Conservation (phyloP, 2,888 invertebrate genomes). For the Polydrusus cervinus region DNA sequence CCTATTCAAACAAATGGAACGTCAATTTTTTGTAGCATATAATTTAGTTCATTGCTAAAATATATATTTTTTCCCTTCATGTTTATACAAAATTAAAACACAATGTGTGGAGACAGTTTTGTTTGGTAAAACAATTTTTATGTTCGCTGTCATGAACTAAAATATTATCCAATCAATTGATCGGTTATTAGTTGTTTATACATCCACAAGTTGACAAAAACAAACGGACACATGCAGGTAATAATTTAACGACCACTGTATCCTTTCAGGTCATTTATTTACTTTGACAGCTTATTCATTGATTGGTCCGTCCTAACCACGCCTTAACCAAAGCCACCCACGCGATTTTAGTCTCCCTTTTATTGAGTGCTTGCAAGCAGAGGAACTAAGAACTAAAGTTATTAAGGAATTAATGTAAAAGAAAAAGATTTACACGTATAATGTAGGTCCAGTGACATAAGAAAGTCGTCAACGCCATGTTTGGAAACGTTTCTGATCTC, state of each 20-base stretch:
- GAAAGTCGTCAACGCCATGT: too few species aligned
- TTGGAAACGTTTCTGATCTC: too few species aligned
- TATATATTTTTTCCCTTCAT: slow-evolving; percentile 5
- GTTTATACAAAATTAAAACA: slow-evolving; percentile 23
- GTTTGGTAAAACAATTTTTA: slow-evolving; percentile 29
- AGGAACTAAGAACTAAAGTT: too few species aligned
- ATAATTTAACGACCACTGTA: slow-evolving; percentile 25
- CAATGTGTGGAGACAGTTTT: slow-evolving; percentile 15
- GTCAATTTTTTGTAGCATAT: not conserved
- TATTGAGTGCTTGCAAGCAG: slow-evolving; percentile 3
- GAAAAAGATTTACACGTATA: too few species aligned
- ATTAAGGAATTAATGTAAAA: too few species aligned
- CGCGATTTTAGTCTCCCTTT: slow-evolving; percentile 52
- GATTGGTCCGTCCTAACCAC: slow-evolving; percentile 64
- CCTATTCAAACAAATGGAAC: too few species aligned
- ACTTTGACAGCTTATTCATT: slow-evolving; percentile 57
- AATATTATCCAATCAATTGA: slow-evolving; percentile 24
- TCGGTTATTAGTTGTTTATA: slow-evolving; percentile 32
- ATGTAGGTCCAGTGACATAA: too few species aligned
- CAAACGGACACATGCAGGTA: slow-evolving; percentile 21
- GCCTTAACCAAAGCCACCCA: slow-evolving; percentile 65
- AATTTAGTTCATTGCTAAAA: slow-evolving; percentile 14
- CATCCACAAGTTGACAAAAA: slow-evolving; percentile 26
- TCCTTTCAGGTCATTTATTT: slow-evolving; percentile 56
- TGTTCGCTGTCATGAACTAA: slow-evolving; percentile 14